phyloP scores from a whole-genome alignment of 2,113 vertebrate species.

The Rhagologus leucostigma region DNA sequence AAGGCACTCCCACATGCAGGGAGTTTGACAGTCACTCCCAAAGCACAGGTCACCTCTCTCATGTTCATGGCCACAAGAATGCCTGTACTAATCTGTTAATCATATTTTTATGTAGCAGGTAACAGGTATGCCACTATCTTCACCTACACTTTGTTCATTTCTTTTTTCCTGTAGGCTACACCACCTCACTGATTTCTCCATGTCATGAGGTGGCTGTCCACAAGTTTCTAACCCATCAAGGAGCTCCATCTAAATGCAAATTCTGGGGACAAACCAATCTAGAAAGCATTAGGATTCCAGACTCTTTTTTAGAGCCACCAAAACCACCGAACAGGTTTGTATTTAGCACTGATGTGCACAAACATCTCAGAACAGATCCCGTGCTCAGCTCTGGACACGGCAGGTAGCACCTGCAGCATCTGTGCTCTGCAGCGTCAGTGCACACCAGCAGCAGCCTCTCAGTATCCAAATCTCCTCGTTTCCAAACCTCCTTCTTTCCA shows the following conservation, averaged over 20 bases:
- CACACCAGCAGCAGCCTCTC: background rate
- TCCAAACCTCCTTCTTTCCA: accelerated
- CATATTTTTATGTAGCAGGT: accelerated
- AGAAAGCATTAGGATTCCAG: background rate
- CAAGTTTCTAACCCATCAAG: background rate
- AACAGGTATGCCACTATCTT: background rate
- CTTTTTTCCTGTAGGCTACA: background rate
- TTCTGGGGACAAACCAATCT: background rate
- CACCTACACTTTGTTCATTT: background rate
- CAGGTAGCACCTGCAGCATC: background rate
- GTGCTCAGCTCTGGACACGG: background rate
- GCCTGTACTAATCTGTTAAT: background rate
- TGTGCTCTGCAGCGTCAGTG: background rate
- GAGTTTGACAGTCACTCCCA: background rate
- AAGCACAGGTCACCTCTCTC: background rate
- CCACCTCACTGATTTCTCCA: background rate
- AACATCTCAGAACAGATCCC: background rate
- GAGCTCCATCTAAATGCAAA: background rate
- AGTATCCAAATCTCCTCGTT: accelerated
- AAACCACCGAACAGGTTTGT: background rate
- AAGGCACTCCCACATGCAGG: background rate
- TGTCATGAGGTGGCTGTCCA: background rate
- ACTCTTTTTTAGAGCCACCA: background rate
- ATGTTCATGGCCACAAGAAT: background rate
- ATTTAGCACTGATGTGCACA: background rate